A percentile compares a stretch with the other conserved stretches of the same genome.
Evolutionary conservation across 2,797 vertebrate species (phyloP).

Genomic region (Bothrops alternatus): DNA sequence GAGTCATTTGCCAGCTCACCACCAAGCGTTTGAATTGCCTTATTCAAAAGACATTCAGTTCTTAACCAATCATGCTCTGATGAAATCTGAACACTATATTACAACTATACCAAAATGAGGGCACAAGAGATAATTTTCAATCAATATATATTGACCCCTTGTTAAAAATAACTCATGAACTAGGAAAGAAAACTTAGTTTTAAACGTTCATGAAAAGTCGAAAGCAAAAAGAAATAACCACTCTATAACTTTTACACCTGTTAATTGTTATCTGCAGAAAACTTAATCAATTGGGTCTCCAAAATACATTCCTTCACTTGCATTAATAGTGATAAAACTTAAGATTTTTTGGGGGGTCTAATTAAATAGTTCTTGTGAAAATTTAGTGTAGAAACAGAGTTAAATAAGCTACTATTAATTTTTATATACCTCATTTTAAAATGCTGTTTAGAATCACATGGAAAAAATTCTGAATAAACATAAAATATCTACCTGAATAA

Average conservation of each 20-base stretch:
- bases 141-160: neutral
- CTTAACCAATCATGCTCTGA: slow-evolving; percentile 4
- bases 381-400: neutral
- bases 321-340: slow-evolving; percentile 33
- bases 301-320: slow-evolving; percentile 19
- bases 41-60: slow-evolving; percentile 43
- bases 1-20: slow-evolving; percentile 35
- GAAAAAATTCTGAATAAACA: neutral
- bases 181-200: slow-evolving; percentile 27
- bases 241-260: neutral
- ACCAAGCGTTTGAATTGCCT: slow-evolving; percentile 28
- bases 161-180: slow-evolving; percentile 39
- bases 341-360: neutral
- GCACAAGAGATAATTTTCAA: slow-evolving; percentile 2
- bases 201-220: slow-evolving; percentile 10
- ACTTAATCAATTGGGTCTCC: neutral
- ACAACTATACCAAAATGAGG: slow-evolving; percentile 2
- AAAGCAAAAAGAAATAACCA: neutral
- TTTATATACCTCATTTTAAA: neutral
- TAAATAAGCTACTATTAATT: neutral
- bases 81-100: slow-evolving; percentile 17
- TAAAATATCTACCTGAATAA: neutral
- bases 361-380: neutral
- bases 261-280: neutral
- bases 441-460: neutral